Base-by-base conservation (phyloP, 2,888 invertebrate genomes). In the Protophormia terraenovae region DNA sequence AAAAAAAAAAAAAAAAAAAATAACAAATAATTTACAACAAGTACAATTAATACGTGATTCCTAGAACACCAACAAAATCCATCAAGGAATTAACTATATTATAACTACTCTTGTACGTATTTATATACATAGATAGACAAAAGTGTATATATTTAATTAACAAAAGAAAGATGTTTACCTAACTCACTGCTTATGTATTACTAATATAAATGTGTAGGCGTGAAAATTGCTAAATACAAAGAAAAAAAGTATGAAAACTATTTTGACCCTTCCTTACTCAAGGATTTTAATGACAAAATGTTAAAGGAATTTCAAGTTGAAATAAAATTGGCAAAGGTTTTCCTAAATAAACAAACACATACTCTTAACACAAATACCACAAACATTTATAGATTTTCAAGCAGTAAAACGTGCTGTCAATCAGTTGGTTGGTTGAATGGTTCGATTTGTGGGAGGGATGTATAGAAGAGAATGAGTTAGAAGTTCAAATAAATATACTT, bases 121-220 rank as follows among this genome's bases (percentile, higher is more conserved):
- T 22, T 19, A 14, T 19, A 47, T 8, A 19, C 19, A 22, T 22
- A 50, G 4, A 16, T 16, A 19, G 19, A 1, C 16, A n/a, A n/a
- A n/a, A n/a, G n/a, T n/a, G n/a, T n/a, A n/a, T 16, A 45, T 32
- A 53, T 50, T 50, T 64, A 71, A 78, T 71, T 71, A 69, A 60
- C 60, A 78, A 27, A 19, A 14, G 8, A 35, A 69, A 35, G 16
- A 24, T 47, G 14, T 35, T 14, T 27, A 38, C 7, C 16, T n/a
- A 7, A 3, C 4, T 45, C 45, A 24, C 14, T 38, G 7, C 12
- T 47, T n/a, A n/a, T n/a, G n/a, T n/a, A n/a, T n/a, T 62, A 77
- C 8, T 58, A 32, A 50, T 41, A n/a, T 55, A 72, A 55, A 55
- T 35, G 29, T 58, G 53, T 66, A 58, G 79, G 79, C 79, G 71